Evolutionary conservation across 1,140 invertebrate species (phyloP).

Genomic region (Spodoptera frugiperda): DNA sequence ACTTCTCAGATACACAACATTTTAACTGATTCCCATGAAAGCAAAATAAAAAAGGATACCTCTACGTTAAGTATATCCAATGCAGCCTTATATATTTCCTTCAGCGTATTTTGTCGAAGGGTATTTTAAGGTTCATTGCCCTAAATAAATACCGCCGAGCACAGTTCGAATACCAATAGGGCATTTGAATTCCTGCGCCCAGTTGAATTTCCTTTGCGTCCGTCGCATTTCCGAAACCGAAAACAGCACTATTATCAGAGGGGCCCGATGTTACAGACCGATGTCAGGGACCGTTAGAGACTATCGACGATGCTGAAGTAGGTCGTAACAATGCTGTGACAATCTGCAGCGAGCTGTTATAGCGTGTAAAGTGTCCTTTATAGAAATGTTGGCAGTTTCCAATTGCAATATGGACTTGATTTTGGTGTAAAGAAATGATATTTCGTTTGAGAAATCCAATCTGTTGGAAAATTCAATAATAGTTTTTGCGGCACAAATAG

Average conservation of each 20-base stretch:
- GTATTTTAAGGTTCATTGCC: conserved; percentile 1
- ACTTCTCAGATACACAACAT: no score
- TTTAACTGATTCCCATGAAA: no score
- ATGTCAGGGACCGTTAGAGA: conserved; percentile 12
- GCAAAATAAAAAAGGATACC: no score
- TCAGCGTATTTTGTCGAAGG: background rate
- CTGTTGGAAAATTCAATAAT: no score
- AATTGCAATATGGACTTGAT: background rate
- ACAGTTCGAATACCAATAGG: background rate
- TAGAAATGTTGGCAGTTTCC: background rate
- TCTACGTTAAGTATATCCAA: no score
- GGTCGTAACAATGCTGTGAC: conserved; percentile 9
- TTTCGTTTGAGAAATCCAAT: background rate
- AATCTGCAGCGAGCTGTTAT: conserved; percentile 9
- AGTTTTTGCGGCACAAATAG: no score
- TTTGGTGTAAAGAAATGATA: background rate
- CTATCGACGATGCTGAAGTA: background rate
- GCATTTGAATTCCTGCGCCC: conserved; percentile 20
- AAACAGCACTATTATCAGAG: conserved; percentile 22
- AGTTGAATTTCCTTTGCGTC: conserved; percentile 30
- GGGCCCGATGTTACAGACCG: background rate
- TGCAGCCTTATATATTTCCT: background rate
- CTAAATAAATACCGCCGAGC: background rate
- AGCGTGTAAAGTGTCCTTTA: conserved; percentile 7
- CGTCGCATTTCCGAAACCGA: conserved; percentile 26